A percentile compares a stretch with the other conserved stretches of the same genome.
Evolutionary conservation across 1,140 invertebrate genomes (phyloP).

Genomic region (Drosophila lacertosa): DNA sequence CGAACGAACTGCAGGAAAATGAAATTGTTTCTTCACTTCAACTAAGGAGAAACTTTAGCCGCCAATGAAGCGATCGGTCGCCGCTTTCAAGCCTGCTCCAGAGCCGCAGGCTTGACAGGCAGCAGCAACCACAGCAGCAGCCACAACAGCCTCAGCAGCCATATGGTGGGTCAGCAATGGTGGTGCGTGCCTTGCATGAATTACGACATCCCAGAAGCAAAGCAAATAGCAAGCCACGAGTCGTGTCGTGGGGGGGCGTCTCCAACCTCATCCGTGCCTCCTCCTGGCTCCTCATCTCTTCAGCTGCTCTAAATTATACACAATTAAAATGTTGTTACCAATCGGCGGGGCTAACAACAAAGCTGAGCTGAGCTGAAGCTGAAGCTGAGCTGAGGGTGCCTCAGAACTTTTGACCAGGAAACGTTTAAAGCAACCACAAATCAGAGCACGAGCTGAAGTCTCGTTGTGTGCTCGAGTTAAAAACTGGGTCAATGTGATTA

Average conservation of each 20-base stretch:
- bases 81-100: slow-evolving; percentile 47
- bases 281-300: too few species aligned
- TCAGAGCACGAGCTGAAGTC: slow-evolving; percentile 26
- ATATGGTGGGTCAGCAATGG: slow-evolving; percentile 5
- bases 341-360: slow-evolving; percentile 9
- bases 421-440: slow-evolving; percentile 35
- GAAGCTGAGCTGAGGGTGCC: slow-evolving; percentile 2
- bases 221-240: slow-evolving; percentile 19
- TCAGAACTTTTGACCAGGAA: slow-evolving; percentile 45
- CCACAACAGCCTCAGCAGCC: slow-evolving; percentile 23
- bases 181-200: slow-evolving; percentile 50
- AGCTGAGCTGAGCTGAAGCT: not conserved
- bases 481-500: slow-evolving; percentile 68
- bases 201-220: slow-evolving; percentile 33
- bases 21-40: slow-evolving; percentile 61
- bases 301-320: slow-evolving; percentile 43
- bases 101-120: slow-evolving; percentile 56
- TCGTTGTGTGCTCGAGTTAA: not conserved
- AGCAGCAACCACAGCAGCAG: slow-evolving; percentile 10
- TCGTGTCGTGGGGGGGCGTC: slow-evolving; percentile 8
- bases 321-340: slow-evolving; percentile 51
- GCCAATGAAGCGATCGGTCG: slow-evolving; percentile 51
- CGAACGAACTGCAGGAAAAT: slow-evolving; percentile 48
- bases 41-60: slow-evolving; percentile 31
- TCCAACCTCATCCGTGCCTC: too few species aligned